phyloP scores from a whole-genome alignment of 2,888 invertebrate genomes.

The Tiliacea citrago region DNA sequence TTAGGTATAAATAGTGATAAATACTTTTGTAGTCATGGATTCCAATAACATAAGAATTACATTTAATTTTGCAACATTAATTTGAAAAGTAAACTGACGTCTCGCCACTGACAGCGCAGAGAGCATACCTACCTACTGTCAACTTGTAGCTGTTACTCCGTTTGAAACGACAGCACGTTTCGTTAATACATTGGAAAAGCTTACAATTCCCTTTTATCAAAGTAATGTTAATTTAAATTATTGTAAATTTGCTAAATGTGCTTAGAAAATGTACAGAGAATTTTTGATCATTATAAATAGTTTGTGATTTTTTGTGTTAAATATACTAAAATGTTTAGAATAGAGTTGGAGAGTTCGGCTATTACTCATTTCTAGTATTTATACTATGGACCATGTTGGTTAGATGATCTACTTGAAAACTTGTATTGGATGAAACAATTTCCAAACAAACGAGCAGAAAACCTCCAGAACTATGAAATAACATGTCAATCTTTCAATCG shows the following conservation, averaged over 20 bases:
- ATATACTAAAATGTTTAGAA: not conserved
- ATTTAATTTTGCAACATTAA: conserved; percentile 16
- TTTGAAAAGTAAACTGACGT: conserved; percentile 33
- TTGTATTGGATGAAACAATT: not conserved
- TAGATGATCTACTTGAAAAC: not conserved
- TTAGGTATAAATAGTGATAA: not conserved
- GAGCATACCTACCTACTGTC: conserved; percentile 32
- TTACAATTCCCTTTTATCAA: conserved; percentile 11
- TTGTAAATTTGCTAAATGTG: conserved; percentile 7
- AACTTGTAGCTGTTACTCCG: conserved; percentile 35
- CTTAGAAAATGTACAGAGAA: not conserved
- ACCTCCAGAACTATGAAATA: conserved; percentile 3
- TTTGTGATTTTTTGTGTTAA: not conserved
- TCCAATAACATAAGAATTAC: not conserved
- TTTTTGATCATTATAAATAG: not conserved
- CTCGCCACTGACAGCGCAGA: conserved; percentile 41
- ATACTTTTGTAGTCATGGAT: not conserved
- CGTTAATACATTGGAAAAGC: conserved; percentile 45
- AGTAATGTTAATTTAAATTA: conserved; percentile 4
- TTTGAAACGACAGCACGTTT: conserved; percentile 49
- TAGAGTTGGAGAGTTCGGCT: not conserved
- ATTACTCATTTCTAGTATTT: not conserved
- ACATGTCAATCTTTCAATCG: conserved; percentile 31
- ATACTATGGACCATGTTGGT: not conserved
- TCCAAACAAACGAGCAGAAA: not conserved